A percentile compares a stretch with the other conserved stretches of the same genome.
Evolutionary conservation across 2,797 vertebrate species (phyloP).

Genomic region (Cryptoprocta ferox): DNA sequence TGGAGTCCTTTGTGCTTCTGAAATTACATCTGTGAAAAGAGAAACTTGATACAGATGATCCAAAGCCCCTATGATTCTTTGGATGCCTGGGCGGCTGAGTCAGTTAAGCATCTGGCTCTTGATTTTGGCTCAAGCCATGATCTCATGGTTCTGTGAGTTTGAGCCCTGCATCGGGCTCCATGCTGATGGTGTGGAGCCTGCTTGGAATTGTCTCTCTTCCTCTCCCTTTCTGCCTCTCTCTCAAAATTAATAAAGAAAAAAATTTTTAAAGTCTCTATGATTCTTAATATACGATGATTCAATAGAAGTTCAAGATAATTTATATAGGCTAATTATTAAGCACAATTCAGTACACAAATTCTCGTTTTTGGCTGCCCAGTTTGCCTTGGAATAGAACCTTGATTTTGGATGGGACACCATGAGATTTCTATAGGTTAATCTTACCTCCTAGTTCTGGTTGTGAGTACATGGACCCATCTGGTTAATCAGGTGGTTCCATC

Average conservation of each 20-base stretch:
- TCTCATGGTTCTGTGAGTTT: too few relatives aligned
- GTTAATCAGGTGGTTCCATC: neutral
- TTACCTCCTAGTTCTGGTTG: neutral
- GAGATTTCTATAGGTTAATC: neutral
- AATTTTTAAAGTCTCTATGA: neutral
- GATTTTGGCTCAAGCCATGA: too few relatives aligned
- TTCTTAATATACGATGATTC: neutral
- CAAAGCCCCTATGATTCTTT: neutral
- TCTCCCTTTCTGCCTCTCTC: too few relatives aligned
- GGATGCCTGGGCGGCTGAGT: too few relatives aligned
- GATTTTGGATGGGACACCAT: neutral
- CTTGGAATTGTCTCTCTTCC: too few relatives aligned
- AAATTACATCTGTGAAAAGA: neutral
- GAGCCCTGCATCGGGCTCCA: too few relatives aligned
- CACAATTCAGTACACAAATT: neutral
- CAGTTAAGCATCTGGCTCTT: too few relatives aligned
- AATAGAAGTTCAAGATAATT: neutral
- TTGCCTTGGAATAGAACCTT: neutral
- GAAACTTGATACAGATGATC: neutral
- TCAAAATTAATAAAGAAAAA: too few relatives aligned
- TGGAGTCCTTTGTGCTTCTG: neutral
- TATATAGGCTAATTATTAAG: neutral
- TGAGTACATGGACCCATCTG: neutral
- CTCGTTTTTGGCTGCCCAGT: neutral
- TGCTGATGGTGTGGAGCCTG: too few relatives aligned